A percentile compares a stretch with the other conserved stretches of the same genome.
phyloP scores from a whole-genome alignment of 2,113 vertebrate species.

The Chaetodon auriga region DNA sequence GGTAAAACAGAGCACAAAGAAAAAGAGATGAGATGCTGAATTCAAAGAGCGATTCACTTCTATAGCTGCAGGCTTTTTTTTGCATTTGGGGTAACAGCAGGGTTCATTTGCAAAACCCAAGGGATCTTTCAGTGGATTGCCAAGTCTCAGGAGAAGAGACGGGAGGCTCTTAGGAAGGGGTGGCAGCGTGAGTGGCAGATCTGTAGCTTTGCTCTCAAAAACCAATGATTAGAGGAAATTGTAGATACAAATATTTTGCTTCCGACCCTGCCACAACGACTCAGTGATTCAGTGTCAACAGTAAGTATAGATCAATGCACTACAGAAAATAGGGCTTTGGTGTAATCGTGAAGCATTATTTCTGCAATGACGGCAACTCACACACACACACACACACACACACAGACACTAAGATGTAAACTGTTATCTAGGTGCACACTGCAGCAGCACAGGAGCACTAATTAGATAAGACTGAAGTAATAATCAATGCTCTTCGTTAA shows the following conservation, averaged over 20 bases:
- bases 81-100: conserved; percentile 65
- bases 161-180: conserved; percentile 26
- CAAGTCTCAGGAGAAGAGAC: conserved; percentile 61
- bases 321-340: conserved; percentile 35
- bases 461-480: conserved; percentile 37
- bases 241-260: conserved; percentile 59
- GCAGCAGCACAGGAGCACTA: conserved; percentile 3
- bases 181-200: conserved; percentile 54
- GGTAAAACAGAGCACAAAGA: conserved; percentile 47
- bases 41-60: conserved; percentile 67
- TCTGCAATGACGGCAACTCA: conserved; percentile 20
- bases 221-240: conserved; percentile 64
- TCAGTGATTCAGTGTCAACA: conserved; percentile 39
- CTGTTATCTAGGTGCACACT: not conserved
- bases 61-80: conserved; percentile 49
- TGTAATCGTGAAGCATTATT: conserved; percentile 33
- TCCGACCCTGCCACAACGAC: conserved; percentile 43
- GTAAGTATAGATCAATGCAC: conserved; percentile 55
- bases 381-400: conserved; percentile 32
- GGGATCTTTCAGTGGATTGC: conserved; percentile 54
- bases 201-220: conserved; percentile 57
- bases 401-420: conserved; percentile 20
- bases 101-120: conserved; percentile 65
- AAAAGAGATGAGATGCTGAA: conserved; percentile 45
- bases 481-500: conserved; percentile 40